Evolutionary conservation across 1,140 invertebrate genomes (phyloP), one percentile per base, ranked within the genome.

Genomic region (Zophobas morio): DNA sequence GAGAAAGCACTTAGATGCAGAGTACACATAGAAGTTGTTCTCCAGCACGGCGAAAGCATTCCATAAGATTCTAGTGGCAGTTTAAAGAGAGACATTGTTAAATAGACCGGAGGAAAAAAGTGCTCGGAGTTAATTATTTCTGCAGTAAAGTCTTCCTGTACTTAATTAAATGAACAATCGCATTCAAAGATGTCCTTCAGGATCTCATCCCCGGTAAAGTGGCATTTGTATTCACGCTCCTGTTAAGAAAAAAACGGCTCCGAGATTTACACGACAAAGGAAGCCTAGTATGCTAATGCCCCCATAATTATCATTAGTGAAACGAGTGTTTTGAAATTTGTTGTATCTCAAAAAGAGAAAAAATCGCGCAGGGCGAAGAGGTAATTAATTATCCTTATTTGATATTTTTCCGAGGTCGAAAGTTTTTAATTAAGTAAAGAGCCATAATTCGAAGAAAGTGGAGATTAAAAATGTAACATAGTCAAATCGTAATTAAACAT

Each of bases 111-210:
- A 73, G 76, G 32, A 72, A 77, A 60, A 77, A 77, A 77, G 53
- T 77, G 46, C 39, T 70, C 53, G n/a, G 51, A 77, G 76, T 77
- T 77, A 77, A 77, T 77, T 77, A 77, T 73, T 72, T 39, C 53
- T 72, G 66, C 40, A 72, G 73, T 77, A 57, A 76, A 56, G 63
- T 49, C 54, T 75, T 72, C 54, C 37, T 39, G 73, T 70, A 71
- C 51, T 75, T 77, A 78, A 80, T 75, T 78, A 80, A 77, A 73
- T 34, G 76, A 80, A 75, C 75, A 77, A 77, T 80, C 73, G 73
- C 75, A 71, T 77, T 79, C 72, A 57, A 77, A 74, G 75, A 42
- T 46, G 56, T 79, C 63, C 56, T 37, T 60, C 54, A 34, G 40
- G 40, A 40, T 57, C 40, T 74, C 53, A 33, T 56, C 72, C 71